Evolutionary conservation across 92 coral and sea anemone species (phyloP), one percentile per base, ranked within the genome.

Genomic region (Umimayanthus kanabou): DNA sequence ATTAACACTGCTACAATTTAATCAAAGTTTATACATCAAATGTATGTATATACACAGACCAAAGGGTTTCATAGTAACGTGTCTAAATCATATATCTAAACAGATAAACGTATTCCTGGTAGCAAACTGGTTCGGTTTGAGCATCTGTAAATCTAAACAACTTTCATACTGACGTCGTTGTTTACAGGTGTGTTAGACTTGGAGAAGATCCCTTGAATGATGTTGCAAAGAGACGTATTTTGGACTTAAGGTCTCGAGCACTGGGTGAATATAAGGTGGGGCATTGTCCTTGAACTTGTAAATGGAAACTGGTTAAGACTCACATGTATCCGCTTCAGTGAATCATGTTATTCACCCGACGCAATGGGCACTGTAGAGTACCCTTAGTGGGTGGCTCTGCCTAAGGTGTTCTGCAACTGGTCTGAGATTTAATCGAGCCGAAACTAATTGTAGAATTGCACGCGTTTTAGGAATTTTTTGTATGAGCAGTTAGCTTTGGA

Each of bases 121-220:
- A 53, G 58, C 20, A 53, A 61, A 61, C 69, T 61, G 69, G 69
- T 61, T 61, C 26, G 69, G 7, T 23, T 61, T 20, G 26, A 61
- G 26, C 7, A 33, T 61, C 9, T 22, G 69, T 61, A 4, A 61
- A 61, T 18, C 69, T 61, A 61, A 61, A 20, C 22, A 23, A 6
- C 26, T 9, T 22, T 23, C 2, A 53, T 53, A 14, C 58, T 53
- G 58, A 9, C 58, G 20, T 53, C 23, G 25, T 45, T 80, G 45
- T 6, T 5, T 40, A 37, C 45, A 97, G 99, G 99, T 97, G 99
- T 90, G 99, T 97, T 20, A 89, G 94, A 53, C 89, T 97, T 13
- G 99, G 99, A 39, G 97, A 97, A 72, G 91, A 95, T 85, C 88
- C 94, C 25, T 86, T 97, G 3, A 87, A 87, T 15, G 95, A 92